Conservation (phyloP, 1,140 invertebrate genomes). For the Macrosteles quadrilineatus region DNA sequence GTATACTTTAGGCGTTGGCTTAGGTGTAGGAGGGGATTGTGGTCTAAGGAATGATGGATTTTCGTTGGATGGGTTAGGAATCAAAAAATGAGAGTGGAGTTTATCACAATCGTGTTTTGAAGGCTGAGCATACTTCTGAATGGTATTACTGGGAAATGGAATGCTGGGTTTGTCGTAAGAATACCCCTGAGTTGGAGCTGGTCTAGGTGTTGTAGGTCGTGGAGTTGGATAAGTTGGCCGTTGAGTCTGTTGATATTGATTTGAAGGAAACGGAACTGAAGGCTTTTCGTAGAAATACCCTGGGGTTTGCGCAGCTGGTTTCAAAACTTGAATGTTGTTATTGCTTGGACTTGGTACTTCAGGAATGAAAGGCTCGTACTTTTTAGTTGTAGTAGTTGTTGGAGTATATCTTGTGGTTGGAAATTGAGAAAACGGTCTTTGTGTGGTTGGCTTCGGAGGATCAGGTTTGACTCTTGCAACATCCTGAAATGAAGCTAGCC, state of each 20-base stretch:
- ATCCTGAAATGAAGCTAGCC: neutral
- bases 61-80: slow-evolving; percentile 8
- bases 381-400: neutral
- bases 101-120: slow-evolving; percentile 1
- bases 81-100: neutral
- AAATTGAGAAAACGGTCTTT: neutral
- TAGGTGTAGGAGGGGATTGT: neutral
- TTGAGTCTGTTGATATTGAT: neutral
- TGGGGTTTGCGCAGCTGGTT: neutral
- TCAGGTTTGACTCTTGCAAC: neutral
- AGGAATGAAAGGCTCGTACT: neutral
- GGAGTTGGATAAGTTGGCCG: neutral
- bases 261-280: neutral
- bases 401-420: neutral
- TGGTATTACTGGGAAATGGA: slow-evolving; percentile 10
- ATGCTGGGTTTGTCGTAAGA: slow-evolving; percentile 3
- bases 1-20: neutral
- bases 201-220: neutral
- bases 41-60: neutral
- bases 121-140: neutral
- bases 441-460: neutral
- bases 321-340: neutral
- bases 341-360: slow-evolving; percentile 4
- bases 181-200: neutral
- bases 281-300: neutral